phyloP scores from a whole-genome alignment of 2,797 vertebrate species.

The Anomalospiza imberbis region DNA sequence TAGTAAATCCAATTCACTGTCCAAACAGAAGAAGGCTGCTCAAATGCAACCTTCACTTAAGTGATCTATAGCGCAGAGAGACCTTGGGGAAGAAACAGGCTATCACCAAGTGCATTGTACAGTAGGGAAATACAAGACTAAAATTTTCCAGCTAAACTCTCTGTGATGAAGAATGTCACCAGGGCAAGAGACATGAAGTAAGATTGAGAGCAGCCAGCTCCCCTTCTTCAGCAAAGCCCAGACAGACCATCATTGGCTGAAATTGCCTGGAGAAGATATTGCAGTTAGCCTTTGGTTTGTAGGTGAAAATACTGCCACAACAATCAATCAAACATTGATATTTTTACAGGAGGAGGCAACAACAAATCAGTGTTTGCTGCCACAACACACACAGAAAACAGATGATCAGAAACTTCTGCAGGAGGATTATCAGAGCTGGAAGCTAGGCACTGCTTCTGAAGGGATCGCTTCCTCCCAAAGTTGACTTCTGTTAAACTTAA shows the following conservation, averaged over 20 bases:
- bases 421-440: neutral
- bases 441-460: neutral
- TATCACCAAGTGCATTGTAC: neutral
- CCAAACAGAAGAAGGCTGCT: neutral
- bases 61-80: neutral
- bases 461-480: neutral
- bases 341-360: neutral
- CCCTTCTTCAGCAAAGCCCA: slow-evolving; percentile 13
- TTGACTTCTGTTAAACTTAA: neutral
- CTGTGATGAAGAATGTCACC: neutral
- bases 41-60: slow-evolving; percentile 8
- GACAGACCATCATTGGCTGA: neutral
- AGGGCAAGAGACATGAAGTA: neutral
- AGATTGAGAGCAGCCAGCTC: slow-evolving; percentile 13
- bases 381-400: neutral
- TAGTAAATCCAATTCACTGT: neutral
- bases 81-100: neutral
- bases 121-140: neutral
- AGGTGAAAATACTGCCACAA: slow-evolving; percentile 24
- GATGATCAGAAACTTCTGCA: neutral
- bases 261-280: neutral
- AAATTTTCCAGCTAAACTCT: slow-evolving; percentile 3
- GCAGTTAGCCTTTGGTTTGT: slow-evolving; percentile 19
- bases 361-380: slow-evolving; percentile 18
- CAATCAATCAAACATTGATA: slow-evolving; percentile 19